These are phyloP conservation scores for Hydrocynus forskahlii DNA, from an alignment of 2,797 vertebrate species.

Conservation along the genomic window DNA sequence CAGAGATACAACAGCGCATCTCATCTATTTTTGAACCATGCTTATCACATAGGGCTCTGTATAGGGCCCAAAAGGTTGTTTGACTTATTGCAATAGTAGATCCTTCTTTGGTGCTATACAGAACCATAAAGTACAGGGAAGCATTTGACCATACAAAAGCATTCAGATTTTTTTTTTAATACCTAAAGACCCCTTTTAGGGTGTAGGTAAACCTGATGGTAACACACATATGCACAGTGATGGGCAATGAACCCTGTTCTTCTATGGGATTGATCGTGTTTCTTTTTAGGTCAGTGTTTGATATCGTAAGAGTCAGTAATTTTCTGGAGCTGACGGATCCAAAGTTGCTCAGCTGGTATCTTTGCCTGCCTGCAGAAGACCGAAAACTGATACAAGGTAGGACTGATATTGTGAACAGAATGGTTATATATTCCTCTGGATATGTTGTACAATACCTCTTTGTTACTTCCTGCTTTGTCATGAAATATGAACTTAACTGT, in stretches of 20 bases:
- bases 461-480: neutral
- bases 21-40: neutral
- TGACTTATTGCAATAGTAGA: no score
- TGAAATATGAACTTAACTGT: neutral
- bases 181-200: no score
- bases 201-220: neutral
- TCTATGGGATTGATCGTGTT: neutral
- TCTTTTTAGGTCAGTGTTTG: slow-evolving; percentile 66
- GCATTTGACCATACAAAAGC: no score
- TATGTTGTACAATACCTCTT: neutral
- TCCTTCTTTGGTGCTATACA: neutral
- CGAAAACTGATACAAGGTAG: slow-evolving; percentile 66
- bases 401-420: neutral
- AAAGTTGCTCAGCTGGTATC: slow-evolving; percentile 69
- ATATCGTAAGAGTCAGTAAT: slow-evolving; percentile 55
- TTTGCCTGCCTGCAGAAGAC: slow-evolving; percentile 60
- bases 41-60: no score
- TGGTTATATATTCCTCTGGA: neutral
- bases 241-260: neutral
- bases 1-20: neutral
- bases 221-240: neutral
- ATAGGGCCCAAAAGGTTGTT: no score
- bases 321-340: slow-evolving; percentile 61
- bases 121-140: neutral
- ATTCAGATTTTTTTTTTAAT: no score